Conservation (phyloP, 2,113 vertebrate species). For the Chaetorhynchus papuensis region DNA sequence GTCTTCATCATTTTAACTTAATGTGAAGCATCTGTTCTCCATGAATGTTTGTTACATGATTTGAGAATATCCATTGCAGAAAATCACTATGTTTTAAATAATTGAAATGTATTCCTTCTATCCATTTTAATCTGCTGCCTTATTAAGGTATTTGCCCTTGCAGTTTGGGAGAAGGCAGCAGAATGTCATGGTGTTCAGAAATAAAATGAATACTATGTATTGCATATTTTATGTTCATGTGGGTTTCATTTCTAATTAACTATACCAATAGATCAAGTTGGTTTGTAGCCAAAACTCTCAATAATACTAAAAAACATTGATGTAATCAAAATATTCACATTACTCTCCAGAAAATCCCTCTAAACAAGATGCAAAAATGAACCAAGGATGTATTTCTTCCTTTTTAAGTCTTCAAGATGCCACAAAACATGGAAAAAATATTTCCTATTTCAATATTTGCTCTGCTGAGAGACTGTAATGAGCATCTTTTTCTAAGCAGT, state of each 20-base stretch:
- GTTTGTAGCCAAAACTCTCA: background rate
- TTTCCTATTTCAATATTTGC: background rate
- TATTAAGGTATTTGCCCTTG: background rate
- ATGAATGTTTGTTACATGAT: fast-evolving
- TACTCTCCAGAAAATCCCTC: background rate
- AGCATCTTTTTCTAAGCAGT: background rate
- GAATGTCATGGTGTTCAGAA: background rate
- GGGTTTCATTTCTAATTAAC: background rate
- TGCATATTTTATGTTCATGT: background rate
- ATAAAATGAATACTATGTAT: background rate
- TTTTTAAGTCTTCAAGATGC: background rate
- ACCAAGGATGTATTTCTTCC: background rate
- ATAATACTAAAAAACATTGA: background rate
- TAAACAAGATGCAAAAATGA: background rate
- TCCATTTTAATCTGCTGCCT: background rate
- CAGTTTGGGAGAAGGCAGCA: background rate
- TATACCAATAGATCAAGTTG: background rate
- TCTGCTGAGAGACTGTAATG: background rate
- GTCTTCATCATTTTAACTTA: background rate
- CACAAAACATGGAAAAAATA: background rate
- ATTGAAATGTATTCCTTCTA: background rate
- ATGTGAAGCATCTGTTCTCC: background rate
- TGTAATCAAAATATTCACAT: background rate
- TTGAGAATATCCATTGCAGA: background rate
- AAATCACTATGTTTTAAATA: background rate